Percentiles rank a stretch among this genome's conserved stretches.
Conservation (phyloP, 2,888 invertebrate genomes). For the Drosophila mimica region DNA sequence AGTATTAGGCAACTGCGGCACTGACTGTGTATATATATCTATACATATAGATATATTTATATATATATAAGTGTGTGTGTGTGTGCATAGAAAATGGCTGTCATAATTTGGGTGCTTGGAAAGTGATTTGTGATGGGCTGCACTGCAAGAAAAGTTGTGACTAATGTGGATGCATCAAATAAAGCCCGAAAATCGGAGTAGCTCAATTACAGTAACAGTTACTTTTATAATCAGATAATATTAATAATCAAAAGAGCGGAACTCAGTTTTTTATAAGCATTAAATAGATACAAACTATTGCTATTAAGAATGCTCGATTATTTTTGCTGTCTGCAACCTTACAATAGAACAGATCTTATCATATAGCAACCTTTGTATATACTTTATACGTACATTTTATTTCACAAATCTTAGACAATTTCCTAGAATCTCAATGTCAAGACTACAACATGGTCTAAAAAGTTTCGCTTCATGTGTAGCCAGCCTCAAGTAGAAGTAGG, state of each 20-base stretch:
- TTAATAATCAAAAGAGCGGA: not conserved
- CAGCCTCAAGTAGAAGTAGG: constrained; percentile 16
- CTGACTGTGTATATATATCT: constrained; percentile 34
- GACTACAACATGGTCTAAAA: constrained; percentile 6
- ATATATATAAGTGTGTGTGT: constrained; percentile 33
- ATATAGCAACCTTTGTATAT: not conserved
- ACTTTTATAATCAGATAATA: not conserved
- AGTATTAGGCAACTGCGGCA: constrained; percentile 50
- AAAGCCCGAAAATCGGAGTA: not conserved
- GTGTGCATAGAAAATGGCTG: constrained; percentile 43
- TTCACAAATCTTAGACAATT: not conserved
- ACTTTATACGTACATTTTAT: not conserved
- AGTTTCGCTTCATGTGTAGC: constrained; percentile 28
- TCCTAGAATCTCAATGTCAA: constrained; percentile 3
- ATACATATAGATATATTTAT: not conserved
- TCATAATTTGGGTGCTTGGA: constrained; percentile 40
- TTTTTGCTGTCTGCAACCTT: not conserved
- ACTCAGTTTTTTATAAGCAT: not conserved
- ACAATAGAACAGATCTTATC: not conserved
- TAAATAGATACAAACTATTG: not conserved
- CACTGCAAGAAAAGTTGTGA: constrained; percentile 34
- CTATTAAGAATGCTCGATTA: not conserved
- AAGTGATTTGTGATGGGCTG: constrained; percentile 2
- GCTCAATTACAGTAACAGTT: not conserved
- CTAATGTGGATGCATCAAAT: not conserved